Evolutionary conservation across 2,113 vertebrate species (phyloP).

Genomic region (Gobius niger): DNA sequence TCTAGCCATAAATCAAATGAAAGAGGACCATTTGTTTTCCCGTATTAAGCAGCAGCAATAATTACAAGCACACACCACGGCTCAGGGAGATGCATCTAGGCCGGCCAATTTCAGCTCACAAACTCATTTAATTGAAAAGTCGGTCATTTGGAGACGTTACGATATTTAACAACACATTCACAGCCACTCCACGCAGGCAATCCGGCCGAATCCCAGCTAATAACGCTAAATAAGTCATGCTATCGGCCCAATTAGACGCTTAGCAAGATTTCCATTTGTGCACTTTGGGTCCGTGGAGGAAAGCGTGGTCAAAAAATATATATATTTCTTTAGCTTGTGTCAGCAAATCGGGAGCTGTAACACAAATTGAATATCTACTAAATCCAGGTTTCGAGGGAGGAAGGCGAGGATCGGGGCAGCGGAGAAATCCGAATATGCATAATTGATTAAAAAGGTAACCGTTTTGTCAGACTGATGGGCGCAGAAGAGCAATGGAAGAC

Average conservation of each 20-base stretch:
- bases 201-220: constrained; percentile 40
- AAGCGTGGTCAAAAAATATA: constrained; percentile 33
- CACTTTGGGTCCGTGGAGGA: constrained; percentile 4
- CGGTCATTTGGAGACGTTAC: constrained; percentile 40
- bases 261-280: constrained; percentile 37
- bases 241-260: constrained; percentile 55
- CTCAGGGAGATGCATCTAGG: constrained; percentile 39
- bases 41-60: background rate
- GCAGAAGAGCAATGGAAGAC: constrained; percentile 35
- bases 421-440: constrained; percentile 63
- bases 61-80: constrained; percentile 16
- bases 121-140: constrained; percentile 46
- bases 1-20: constrained; percentile 13
- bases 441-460: constrained; percentile 59
- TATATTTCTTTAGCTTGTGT: constrained; percentile 27
- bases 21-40: background rate
- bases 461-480: constrained; percentile 53
- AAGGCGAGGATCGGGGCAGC: constrained; percentile 71
- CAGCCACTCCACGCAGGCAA: constrained; percentile 4
- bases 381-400: constrained; percentile 50
- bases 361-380: constrained; percentile 74
- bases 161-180: constrained; percentile 29
- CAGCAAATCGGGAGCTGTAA: constrained; percentile 71
- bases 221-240: constrained; percentile 54
- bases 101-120: constrained; percentile 43